A percentile compares a stretch with the other conserved stretches of the same genome.
Evolutionary conservation across 2,113 vertebrate genomes (phyloP).

Genomic region (Microcebus ravelobensis): DNA sequence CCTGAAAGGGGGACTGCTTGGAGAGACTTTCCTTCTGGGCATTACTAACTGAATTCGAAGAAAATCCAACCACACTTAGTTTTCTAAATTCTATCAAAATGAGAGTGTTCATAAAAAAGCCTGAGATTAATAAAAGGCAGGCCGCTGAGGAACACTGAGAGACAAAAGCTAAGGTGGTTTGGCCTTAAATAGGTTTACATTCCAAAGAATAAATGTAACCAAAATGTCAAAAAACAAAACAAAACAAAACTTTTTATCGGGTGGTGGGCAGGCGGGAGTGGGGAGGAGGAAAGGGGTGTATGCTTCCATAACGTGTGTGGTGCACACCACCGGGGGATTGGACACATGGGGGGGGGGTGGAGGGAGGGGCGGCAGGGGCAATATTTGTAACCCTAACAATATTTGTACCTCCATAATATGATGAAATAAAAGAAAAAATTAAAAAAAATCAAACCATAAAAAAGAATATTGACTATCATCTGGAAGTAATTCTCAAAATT

Average conservation of each 20-base stretch:
- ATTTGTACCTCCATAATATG: no score
- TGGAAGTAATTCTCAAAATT: conserved; percentile 70
- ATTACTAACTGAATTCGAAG: neutral
- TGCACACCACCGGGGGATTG: no score
- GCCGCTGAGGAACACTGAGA: conserved; percentile 46
- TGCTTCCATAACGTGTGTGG: no score
- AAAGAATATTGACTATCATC: conserved; percentile 65
- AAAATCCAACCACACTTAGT: conserved; percentile 10
- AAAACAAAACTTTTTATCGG: no score
- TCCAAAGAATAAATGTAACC: neutral
- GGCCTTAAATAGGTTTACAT: conserved; percentile 68
- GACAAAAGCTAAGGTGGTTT: conserved; percentile 71
- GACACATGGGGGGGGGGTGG: no score
- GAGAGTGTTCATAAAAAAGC: conserved; percentile 53
- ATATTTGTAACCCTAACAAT: no score
- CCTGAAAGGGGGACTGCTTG: neutral
- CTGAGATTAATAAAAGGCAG: conserved; percentile 56
- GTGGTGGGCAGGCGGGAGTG: no score
- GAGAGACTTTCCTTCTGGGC: conserved; percentile 12
- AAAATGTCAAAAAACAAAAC: no score
- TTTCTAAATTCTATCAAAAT: neutral
- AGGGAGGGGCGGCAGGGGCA: no score
- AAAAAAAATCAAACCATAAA: no score
- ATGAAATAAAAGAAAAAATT: no score
- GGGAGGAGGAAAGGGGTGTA: no score